Conservation (phyloP, 2,113 vertebrate genomes). For the Tragelaphus imberbis region DNA sequence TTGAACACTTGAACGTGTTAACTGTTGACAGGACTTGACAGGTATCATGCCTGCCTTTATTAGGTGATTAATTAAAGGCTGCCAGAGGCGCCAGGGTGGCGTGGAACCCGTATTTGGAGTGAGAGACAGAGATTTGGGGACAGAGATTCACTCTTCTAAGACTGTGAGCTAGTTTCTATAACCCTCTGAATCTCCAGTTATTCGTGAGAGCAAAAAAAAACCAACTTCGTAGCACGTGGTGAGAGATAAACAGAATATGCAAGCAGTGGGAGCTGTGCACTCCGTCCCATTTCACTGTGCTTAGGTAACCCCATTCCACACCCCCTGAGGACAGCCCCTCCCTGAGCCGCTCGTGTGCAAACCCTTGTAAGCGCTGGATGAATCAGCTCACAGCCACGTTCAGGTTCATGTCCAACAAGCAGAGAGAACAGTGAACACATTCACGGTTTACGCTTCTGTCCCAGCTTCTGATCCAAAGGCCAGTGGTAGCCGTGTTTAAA, state of each 20-base stretch:
- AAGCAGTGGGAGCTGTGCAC: background rate
- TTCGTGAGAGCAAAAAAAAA: background rate
- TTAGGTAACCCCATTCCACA: background rate
- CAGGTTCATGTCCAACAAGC: background rate
- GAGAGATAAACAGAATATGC: background rate
- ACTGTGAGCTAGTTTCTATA: constrained; percentile 11
- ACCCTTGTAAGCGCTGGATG: background rate
- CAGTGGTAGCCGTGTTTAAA: background rate
- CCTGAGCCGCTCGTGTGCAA: background rate
- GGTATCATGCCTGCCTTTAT: constrained; percentile 11
- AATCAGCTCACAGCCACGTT: background rate
- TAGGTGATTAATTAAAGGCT: constrained; percentile 50
- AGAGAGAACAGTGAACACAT: background rate
- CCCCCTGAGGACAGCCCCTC: background rate
- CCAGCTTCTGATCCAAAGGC: background rate
- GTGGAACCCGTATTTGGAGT: background rate
- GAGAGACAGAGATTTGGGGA: background rate
- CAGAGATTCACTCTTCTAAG: background rate
- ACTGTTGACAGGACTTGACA: constrained; percentile 22
- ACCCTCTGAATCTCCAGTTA: constrained; percentile 26
- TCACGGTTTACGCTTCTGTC: background rate
- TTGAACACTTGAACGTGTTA: background rate
- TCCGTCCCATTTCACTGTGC: rapidly evolving
- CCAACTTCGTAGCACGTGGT: background rate
- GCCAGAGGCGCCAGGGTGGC: background rate